These are phyloP conservation scores for Lypha dubia DNA, from an alignment of 2,888 invertebrate species.

Conservation along the genomic window DNA sequence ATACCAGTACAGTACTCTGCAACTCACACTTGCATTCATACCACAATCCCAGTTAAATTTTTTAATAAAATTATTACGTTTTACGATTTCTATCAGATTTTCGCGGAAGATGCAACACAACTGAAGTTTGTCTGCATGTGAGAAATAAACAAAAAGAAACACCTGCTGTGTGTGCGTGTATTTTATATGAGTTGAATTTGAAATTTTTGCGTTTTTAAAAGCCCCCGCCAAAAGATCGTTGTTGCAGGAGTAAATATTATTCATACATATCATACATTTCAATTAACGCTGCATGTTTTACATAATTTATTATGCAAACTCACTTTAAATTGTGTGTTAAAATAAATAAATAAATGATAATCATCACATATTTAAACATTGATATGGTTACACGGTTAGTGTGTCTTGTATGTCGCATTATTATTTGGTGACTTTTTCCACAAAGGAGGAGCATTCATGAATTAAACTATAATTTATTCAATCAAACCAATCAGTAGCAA, in stretches of 20 bases:
- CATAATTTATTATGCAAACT: neutral
- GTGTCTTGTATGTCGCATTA: neutral
- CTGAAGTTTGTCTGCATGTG: neutral
- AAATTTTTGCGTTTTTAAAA: conserved; percentile 23
- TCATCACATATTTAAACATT: neutral
- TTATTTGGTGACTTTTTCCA: too few relatives aligned
- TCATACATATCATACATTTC: conserved; percentile 27
- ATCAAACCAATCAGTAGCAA: too few relatives aligned
- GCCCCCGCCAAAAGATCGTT: conserved; percentile 38
- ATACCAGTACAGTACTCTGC: neutral
- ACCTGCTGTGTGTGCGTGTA: conserved; percentile 55
- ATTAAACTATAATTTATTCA: too few relatives aligned
- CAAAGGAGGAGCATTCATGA: too few relatives aligned
- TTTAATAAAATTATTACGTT: conserved; percentile 54
- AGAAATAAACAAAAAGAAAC: conserved; percentile 20
- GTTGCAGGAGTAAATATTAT: neutral
- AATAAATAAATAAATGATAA: neutral
- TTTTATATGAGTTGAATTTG: conserved; percentile 17
- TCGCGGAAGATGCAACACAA: conserved; percentile 57
- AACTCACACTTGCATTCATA: conserved; percentile 5
- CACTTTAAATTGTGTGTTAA: neutral
- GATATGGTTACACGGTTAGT: neutral
- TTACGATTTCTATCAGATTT: conserved; percentile 54
- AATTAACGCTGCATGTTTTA: conserved; percentile 49
- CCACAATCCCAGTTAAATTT: conserved; percentile 26